phyloP scores from a whole-genome alignment of 2,113 vertebrate species.

The Myotis yumanensis region DNA sequence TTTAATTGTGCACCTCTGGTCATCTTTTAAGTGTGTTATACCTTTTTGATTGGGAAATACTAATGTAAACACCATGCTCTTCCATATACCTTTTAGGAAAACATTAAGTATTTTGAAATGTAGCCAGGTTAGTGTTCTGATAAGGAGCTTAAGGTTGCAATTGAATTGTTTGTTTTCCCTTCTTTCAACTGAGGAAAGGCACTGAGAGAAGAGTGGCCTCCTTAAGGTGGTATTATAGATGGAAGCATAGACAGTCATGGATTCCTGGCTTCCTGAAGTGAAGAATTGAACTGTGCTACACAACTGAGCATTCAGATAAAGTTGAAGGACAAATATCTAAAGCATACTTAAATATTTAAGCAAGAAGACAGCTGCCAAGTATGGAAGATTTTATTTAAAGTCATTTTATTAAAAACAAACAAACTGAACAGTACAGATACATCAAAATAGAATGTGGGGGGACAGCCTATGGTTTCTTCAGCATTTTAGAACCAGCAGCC shows the following conservation, averaged over 20 bases:
- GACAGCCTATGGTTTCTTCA: not conserved
- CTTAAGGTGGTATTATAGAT: not conserved
- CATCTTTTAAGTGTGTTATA: not conserved
- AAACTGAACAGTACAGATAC: not conserved
- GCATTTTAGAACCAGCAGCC: constrained; percentile 9
- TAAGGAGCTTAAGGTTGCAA: not conserved
- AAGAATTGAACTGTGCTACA: not conserved
- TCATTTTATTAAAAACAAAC: constrained; percentile 38
- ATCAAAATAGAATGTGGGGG: constrained; percentile 33
- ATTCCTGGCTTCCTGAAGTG: not conserved
- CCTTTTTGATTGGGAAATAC: constrained; percentile 51
- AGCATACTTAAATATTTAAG: constrained; percentile 35
- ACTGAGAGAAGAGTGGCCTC: not conserved
- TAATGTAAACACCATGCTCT: not conserved
- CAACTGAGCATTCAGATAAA: constrained; percentile 27
- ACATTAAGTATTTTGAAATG: constrained; percentile 32
- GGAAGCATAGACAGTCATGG: not conserved
- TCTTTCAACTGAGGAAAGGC: not conserved
- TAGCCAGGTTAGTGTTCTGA: not conserved
- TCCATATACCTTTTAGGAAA: constrained; percentile 40
- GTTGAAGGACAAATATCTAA: not conserved
- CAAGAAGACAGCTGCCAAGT: not conserved
- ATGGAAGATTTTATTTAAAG: constrained; percentile 29
- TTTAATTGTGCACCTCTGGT: not conserved
- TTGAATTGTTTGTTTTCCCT: not conserved